These are phyloP conservation scores for Eupithecia vulgata DNA, from an alignment of 2,888 invertebrate species.

Conservation along the genomic window DNA sequence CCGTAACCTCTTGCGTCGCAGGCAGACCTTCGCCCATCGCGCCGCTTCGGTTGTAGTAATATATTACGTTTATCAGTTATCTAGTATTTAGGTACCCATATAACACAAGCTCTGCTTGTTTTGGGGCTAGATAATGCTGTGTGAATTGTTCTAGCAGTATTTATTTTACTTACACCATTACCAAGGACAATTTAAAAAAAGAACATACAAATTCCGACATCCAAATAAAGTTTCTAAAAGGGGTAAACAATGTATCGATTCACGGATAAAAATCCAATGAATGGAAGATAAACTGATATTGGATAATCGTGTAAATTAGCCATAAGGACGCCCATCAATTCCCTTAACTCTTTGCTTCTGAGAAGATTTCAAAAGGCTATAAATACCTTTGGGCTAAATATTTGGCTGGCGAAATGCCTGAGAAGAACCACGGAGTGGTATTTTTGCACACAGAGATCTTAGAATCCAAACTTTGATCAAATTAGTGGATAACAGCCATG, in stretches of 20 bases:
- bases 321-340: constrained; percentile 21
- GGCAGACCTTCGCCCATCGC: no score
- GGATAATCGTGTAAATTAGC: constrained; percentile 31
- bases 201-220: not conserved
- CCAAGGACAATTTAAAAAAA: not conserved
- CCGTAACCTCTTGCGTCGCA: no score
- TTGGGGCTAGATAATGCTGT: no score
- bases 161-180: no score
- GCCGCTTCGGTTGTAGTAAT: no score
- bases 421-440: constrained; percentile 45
- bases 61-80: no score
- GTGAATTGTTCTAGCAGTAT: no score
- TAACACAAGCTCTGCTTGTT: no score
- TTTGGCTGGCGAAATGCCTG: constrained; percentile 60
- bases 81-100: no score
- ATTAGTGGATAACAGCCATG: no score
- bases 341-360: constrained; percentile 20
- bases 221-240: constrained; percentile 11
- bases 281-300: constrained; percentile 33
- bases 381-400: constrained; percentile 53
- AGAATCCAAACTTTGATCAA: not conserved
- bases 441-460: not conserved
- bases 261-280: constrained; percentile 17
- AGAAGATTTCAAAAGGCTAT: constrained; percentile 38
- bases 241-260: constrained; percentile 16